Base-by-base conservation (phyloP, 2,113 vertebrate genomes). In the Scophthalmus maximus region DNA sequence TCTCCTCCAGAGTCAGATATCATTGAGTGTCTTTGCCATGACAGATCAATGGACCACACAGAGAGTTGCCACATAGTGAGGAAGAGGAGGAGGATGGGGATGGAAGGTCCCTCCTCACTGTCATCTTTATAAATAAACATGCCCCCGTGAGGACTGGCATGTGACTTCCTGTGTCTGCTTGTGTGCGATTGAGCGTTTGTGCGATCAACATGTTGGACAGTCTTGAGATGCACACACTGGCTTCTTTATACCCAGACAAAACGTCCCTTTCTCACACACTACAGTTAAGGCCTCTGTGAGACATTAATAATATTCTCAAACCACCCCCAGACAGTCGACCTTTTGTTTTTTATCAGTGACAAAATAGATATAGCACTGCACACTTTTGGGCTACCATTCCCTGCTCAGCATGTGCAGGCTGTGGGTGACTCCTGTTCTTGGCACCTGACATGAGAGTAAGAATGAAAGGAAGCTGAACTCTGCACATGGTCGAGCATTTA, bases 121-220 rank as follows among this genome's bases (percentile, higher is more conserved):
- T 82, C 68, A 76, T 65, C 68, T 74, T 70, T 89, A 86, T 82
- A 92, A 90, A 93, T 90, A 89, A 84, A 62, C 82, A 53, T 73
- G 53, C 27, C 76, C 86, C 80, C 68, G 50, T 89, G 87, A 90
- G 84, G 78, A 84, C 78, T 79, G 72, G 77, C 90, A 91, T 92
- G 92, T 94, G 92, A 93, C 82, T 87, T 92, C 81, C 89, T 86
- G 82, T 86, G 73, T 93, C 85, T n/a, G 42, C 12, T 85, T 78
- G 79, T 83, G 72, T 34, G 40, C 76, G 75, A 68, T 78, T 73
- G 64, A 71, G 76, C 71, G 38, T 78, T 76, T 79, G 73, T 71
- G 60, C n/a, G n/a, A n/a, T n/a, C n/a, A 64, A 58, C 27, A 52
- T 12, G n/a, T 15, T 20, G 30, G 12, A 58, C 30, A 40, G 12